A percentile compares a stretch with the other conserved stretches of the same genome.
Evolutionary conservation across 2,113 vertebrate species (phyloP).

Genomic region (Pantherophis guttatus): DNA sequence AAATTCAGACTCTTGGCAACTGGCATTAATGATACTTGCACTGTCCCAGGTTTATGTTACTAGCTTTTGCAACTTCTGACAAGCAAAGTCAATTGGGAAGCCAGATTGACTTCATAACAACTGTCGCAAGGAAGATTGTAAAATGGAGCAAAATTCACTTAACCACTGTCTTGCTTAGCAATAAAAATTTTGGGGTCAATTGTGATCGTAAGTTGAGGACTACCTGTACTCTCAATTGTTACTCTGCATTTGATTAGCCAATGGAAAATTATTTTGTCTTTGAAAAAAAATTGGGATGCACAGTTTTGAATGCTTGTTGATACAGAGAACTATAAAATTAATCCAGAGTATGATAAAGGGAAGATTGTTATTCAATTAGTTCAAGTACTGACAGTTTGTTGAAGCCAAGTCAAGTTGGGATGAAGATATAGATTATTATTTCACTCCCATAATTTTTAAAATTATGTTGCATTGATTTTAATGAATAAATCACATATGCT

Average conservation of each 20-base stretch:
- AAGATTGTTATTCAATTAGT: not conserved
- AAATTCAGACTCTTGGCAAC: too few species aligned
- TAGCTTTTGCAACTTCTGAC: too few species aligned
- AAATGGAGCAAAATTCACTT: not conserved
- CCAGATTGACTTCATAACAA: not conserved
- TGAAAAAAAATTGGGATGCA: not conserved
- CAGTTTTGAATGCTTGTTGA: not conserved
- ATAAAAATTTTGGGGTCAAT: too few species aligned
- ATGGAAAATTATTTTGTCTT: not conserved
- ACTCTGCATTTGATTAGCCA: not conserved
- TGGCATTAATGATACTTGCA: too few species aligned
- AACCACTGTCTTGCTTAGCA: not conserved
- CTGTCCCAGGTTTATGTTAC: too few species aligned
- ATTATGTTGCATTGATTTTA: not conserved
- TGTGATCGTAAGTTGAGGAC: too few species aligned
- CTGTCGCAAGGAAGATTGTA: not conserved
- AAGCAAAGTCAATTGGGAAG: not conserved
- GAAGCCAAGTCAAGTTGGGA: not conserved
- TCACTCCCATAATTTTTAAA: not conserved
- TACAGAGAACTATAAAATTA: not conserved
- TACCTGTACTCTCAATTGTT: not conserved
- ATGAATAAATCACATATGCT: not conserved
- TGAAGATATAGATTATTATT: not conserved
- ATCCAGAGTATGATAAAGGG: not conserved
- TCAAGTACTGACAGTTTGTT: not conserved